Evolutionary conservation across 2,797 vertebrate species (phyloP).

Genomic region (Hylomyscus alleni): DNA sequence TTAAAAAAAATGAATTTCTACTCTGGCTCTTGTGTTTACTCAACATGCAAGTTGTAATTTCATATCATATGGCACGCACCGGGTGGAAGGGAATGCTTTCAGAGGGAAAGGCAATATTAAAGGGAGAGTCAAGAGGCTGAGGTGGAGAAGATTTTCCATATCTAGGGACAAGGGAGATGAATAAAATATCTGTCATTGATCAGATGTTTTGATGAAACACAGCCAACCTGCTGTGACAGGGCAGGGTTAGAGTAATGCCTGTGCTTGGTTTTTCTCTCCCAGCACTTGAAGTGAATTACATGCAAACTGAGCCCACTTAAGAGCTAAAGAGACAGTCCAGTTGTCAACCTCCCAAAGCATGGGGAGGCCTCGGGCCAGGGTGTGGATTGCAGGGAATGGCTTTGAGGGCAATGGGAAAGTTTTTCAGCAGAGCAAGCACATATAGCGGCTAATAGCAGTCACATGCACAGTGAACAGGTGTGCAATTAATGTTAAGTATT

Average conservation of each 20-base stretch:
- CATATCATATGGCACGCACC: not conserved
- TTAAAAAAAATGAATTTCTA: constrained; percentile 4
- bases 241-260: not conserved
- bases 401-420: not conserved
- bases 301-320: not conserved
- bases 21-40: constrained; percentile 9
- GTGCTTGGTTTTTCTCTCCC: not conserved
- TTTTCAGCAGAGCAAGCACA: not conserved
- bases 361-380: not conserved
- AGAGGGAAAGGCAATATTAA: not conserved
- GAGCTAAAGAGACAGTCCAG: not conserved
- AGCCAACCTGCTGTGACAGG: not conserved
- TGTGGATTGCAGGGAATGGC: not conserved
- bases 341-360: not conserved
- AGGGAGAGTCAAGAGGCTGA: not conserved
- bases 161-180: not conserved
- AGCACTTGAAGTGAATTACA: not conserved
- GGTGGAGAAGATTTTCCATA: not conserved
- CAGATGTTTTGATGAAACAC: not conserved
- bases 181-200: not conserved
- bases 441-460: not conserved
- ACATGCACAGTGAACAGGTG: not conserved
- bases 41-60: not conserved
- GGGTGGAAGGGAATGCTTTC: not conserved
- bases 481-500: not conserved